These are phyloP conservation scores for Phoronis australis DNA, from an alignment of 2,888 invertebrate genomes.

Conservation along the genomic window DNA sequence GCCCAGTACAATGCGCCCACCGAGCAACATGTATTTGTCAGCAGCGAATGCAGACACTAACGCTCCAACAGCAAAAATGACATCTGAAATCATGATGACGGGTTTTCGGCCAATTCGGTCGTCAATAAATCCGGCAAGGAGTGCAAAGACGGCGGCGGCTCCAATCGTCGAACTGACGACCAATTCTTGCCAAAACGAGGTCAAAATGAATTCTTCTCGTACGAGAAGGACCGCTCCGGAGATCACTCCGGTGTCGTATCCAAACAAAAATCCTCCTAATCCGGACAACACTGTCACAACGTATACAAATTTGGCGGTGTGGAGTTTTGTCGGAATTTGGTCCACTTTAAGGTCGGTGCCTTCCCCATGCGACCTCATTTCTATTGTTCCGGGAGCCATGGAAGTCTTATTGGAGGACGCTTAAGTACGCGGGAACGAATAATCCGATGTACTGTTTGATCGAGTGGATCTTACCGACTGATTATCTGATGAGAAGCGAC, in stretches of 20 bases:
- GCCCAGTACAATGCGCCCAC: constrained; percentile 55
- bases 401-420: no score
- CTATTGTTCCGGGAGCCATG: no score
- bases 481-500: no score
- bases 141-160: constrained; percentile 53
- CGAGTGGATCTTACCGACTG: no score
- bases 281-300: constrained; percentile 43
- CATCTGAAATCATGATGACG: constrained; percentile 55
- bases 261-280: constrained; percentile 58
- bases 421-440: no score
- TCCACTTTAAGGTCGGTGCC: not conserved
- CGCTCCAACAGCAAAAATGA: constrained; percentile 56
- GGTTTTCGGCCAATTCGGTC: constrained; percentile 56
- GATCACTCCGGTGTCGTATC: constrained; percentile 60
- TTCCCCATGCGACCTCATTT: no score
- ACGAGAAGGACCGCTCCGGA: constrained; percentile 56
- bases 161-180: constrained; percentile 56
- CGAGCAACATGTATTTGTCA: constrained; percentile 46
- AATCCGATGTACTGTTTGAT: no score
- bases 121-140: constrained; percentile 54
- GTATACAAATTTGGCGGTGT: constrained; percentile 23
- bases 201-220: constrained; percentile 51
- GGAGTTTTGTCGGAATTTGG: not conserved
- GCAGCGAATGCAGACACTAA: constrained; percentile 52
- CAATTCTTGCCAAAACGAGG: constrained; percentile 54